phyloP scores from a whole-genome alignment of 2,113 vertebrate genomes.

The Thalassarche chlororhynchos region DNA sequence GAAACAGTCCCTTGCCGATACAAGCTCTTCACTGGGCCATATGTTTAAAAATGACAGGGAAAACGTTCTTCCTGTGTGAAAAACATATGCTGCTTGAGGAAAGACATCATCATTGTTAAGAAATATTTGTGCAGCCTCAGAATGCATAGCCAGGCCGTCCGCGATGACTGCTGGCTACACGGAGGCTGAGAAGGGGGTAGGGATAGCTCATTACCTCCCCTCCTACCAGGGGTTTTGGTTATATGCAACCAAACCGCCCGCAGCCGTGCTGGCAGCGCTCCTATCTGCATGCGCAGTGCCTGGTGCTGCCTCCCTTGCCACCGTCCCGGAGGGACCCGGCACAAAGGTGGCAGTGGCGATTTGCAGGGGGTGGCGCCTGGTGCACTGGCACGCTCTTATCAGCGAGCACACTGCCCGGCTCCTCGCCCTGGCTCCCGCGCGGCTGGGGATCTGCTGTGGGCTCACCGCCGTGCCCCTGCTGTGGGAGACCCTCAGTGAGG shows the following conservation, averaged over 20 bases:
- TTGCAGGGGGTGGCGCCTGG: background rate
- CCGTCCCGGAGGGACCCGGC: background rate
- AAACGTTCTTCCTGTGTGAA: background rate
- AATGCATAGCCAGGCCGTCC: accelerated
- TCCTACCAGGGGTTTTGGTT: slow-evolving; percentile 13
- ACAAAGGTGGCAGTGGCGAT: slow-evolving; percentile 44
- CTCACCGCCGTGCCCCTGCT: background rate
- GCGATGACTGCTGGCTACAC: background rate
- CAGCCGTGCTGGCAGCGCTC: slow-evolving; percentile 46
- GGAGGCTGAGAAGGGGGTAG: background rate
- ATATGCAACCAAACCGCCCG: background rate
- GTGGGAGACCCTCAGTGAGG: accelerated
- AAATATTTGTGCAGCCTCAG: background rate
- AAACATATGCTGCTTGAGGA: background rate
- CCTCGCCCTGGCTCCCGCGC: background rate
- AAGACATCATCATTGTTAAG: background rate
- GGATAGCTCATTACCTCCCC: background rate
- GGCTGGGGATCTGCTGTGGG: background rate
- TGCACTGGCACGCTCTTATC: slow-evolving; percentile 42
- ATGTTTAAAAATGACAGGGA: slow-evolving; percentile 5
- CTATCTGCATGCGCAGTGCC: slow-evolving; percentile 25
- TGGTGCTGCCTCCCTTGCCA: background rate
- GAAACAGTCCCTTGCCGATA: slow-evolving; percentile 23
- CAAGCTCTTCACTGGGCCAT: background rate
- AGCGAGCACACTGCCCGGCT: background rate